Evolutionary conservation across 2,113 vertebrate species (phyloP).

Genomic region (Oceanites oceanicus): DNA sequence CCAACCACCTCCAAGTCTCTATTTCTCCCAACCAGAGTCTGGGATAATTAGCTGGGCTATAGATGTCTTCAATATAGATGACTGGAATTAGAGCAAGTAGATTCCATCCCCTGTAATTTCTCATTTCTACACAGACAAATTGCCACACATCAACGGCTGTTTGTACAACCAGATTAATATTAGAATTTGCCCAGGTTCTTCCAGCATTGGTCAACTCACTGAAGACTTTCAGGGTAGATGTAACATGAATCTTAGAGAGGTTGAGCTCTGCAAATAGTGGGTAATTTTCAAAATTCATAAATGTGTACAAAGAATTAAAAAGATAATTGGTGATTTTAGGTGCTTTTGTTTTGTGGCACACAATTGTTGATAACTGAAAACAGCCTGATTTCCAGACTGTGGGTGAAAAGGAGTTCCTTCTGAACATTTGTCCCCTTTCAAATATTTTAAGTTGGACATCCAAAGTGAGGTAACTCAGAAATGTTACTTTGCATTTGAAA

Average conservation of each 20-base stretch:
- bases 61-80: background rate
- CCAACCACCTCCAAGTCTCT: background rate
- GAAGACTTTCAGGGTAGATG: background rate
- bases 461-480: background rate
- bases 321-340: background rate
- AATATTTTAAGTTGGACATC: background rate
- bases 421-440: background rate
- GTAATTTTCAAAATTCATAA: background rate
- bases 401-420: background rate
- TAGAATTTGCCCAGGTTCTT: background rate
- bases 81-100: background rate
- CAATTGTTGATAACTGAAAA: background rate
- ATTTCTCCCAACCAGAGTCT: fast-evolving
- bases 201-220: background rate
- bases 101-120: background rate
- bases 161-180: background rate
- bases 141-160: background rate
- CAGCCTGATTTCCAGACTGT: background rate
- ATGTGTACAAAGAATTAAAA: background rate
- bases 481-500: background rate
- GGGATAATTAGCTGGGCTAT: background rate
- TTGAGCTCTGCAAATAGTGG: background rate
- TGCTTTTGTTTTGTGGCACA: background rate
- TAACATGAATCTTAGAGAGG: background rate
- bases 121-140: background rate